Base-by-base conservation (phyloP, 1,140 invertebrate genomes). In the Heliconius eleuchia region DNA sequence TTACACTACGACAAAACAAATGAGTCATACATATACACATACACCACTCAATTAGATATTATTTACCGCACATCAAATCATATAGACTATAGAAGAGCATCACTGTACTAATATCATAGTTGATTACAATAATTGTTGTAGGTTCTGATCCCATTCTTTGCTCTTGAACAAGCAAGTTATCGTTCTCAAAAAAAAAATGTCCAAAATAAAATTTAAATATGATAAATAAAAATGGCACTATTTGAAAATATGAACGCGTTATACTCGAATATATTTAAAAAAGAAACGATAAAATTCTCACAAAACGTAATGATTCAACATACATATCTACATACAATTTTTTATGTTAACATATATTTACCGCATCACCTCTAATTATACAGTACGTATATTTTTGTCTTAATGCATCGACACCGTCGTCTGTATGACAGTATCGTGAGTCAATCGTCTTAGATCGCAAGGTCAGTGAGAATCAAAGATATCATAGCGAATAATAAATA, bases 401-500 rank as follows among this genome's bases (percentile, higher is more conserved):
- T 11, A 57, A 57, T 23, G 55, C 55, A 23, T 57, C 55, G 55
- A 57, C 55, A 57, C n/a, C n/a, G 52, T 46, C 50, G 18, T 57
- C 55, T 57, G 55, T 57, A 57, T 57, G 55, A 57, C 55, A 57
- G n/a, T 57, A 23, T 57, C 55, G n/a, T 57, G 55, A 57, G n/a
- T 57, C 55, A 57, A n/a, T 11, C n/a, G 55, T 57, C 55, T 57
- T 3, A 23, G 19, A 57, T 23, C 0, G 55, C 55, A n/a, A 57
- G 55, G 55, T 57, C 55, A 57, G 55, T n/a, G 19, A 23, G 8
- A 23, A 23, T 23, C n/a, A n/a, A 57, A 9, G 19, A 57, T 57
- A 57, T 57, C n/a, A 57, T 23, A 7, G 8, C 55, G n/a, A 57
- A 57, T 57, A 23, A 57, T 57, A 57, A 23, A 57, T 57, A 57